Base-by-base conservation (phyloP, 2,888 invertebrate genomes). In the Drosophila subquinaria region DNA sequence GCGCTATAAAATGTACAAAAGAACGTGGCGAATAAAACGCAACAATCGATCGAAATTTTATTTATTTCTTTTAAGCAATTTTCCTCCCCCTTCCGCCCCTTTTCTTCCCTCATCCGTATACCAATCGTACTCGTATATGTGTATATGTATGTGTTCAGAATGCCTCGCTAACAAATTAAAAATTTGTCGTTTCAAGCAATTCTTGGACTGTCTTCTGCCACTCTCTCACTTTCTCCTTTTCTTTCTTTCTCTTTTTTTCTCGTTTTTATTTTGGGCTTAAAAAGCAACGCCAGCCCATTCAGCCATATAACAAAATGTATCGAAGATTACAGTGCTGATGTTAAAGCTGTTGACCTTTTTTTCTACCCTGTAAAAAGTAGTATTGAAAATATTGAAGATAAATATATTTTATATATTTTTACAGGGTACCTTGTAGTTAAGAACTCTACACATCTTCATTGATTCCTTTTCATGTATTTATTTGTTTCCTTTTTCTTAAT, bases 81-180 rank as follows among this genome's bases (percentile, higher is more conserved):
- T 69, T 27, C 42, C 23, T 27, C 4, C 17, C 20, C 13, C 2
- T 4, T 36, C 43, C 15, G 23, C 13, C 30, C n/a, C 11, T 27
- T 35, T 23, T 23, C 23, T 23, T 23, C 5, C 23, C 23, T 23
- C 23, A 9, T n/a, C 20, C 20, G 42, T 59, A 35, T 42, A 10
- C 20, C 20, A 33, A 42, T 20, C 38, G 35, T 33, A 11, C n/a
- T 11, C 30, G 61, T 50, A 51, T 4, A 40, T 52, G 9, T 36
- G 47, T 62, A 60, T 68, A 75, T 56, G n/a, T 68, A 75, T 17
- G 17, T 17, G 68, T 48, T 66, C 52, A 57, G 61, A 73, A 66
- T 67, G 68, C 67, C 55, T 55, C 59, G 79, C 69, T 61, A 70
- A 82, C 88, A 85, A 85, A 88, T 88, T 88, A 86, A 78, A 85